phyloP scores from a whole-genome alignment of 2,113 vertebrate species.

The Etheostoma cragini region DNA sequence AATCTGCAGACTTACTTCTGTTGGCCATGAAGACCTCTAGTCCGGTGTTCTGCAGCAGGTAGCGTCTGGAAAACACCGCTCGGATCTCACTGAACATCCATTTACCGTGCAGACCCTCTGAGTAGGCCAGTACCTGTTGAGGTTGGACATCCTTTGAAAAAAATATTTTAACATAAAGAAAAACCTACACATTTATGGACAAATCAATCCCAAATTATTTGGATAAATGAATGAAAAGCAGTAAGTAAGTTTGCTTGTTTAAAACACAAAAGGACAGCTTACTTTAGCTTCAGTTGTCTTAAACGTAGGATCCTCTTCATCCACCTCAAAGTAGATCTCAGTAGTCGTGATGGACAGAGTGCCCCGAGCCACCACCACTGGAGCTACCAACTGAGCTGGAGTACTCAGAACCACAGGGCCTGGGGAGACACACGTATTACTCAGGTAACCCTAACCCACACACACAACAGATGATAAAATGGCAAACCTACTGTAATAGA shows the following conservation, averaged over 20 bases:
- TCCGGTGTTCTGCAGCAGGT: conserved; percentile 96
- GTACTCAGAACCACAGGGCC: conserved; percentile 98
- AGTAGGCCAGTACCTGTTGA: conserved; percentile 94
- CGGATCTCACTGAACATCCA: conserved; percentile 99
- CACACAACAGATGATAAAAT: neutral
- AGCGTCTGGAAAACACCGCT: conserved; percentile 97
- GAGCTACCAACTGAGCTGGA: conserved; percentile 97
- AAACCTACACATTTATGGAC: neutral
- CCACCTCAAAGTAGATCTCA: conserved; percentile 99
- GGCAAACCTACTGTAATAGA: neutral
- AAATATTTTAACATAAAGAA: neutral
- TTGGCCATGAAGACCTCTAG: conserved; percentile 99
- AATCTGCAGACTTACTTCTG: conserved; percentile 88
- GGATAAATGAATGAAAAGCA: neutral
- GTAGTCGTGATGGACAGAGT: conserved; percentile 98
- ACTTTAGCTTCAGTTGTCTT: conserved; percentile 96
- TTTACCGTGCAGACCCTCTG: conserved; percentile 97
- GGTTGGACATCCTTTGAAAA: neutral
- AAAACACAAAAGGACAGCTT: conserved; percentile 7
- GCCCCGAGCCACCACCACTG: conserved; percentile 95
- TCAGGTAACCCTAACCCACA: neutral
- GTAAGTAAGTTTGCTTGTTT: neutral
- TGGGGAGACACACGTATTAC: conserved; percentile 49
- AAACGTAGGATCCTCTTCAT: conserved; percentile 94
- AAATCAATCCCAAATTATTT: neutral